These are phyloP conservation scores for Chaitophorus viminalis DNA, from an alignment of 2,888 invertebrate species.

Conservation along the genomic window DNA sequence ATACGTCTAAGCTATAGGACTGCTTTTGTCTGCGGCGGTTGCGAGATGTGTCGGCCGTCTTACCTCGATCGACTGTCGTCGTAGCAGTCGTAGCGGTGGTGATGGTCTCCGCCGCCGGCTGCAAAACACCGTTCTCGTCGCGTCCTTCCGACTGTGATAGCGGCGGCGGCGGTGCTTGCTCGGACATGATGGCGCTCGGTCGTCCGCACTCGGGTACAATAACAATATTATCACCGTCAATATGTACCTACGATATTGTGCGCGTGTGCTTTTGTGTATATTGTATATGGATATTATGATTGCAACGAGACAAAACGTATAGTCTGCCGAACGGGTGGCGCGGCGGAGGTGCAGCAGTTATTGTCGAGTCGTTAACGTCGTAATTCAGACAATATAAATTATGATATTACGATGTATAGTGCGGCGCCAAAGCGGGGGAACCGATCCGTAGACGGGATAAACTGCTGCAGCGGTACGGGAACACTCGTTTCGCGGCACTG, in stretches of 20 bases:
- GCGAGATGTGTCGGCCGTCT: not conserved
- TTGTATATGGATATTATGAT: too few relatives aligned
- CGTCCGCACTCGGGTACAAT: not conserved
- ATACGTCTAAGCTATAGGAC: too few relatives aligned
- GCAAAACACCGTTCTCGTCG: not conserved
- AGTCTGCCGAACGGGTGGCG: not conserved
- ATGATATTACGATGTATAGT: too few relatives aligned
- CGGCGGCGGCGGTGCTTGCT: constrained; percentile 5
- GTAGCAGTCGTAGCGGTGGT: too few relatives aligned
- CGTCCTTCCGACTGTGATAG: not conserved
- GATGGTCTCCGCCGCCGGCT: not conserved
- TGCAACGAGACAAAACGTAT: too few relatives aligned
- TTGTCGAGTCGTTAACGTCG: not conserved
- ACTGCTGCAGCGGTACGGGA: not conserved
- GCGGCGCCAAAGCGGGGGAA: not conserved
- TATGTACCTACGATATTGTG: too few relatives aligned
- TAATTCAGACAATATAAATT: too few relatives aligned
- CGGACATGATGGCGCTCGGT: constrained; percentile 16
- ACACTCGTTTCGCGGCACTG: not conserved
- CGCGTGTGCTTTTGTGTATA: too few relatives aligned
- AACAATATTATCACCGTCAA: too few relatives aligned
- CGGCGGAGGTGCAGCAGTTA: not conserved
- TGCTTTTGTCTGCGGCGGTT: not conserved
- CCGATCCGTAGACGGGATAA: not conserved
- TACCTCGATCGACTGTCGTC: constrained; percentile 11